Base-by-base conservation (phyloP, 1,140 invertebrate genomes). In the Lepidurus apus region DNA sequence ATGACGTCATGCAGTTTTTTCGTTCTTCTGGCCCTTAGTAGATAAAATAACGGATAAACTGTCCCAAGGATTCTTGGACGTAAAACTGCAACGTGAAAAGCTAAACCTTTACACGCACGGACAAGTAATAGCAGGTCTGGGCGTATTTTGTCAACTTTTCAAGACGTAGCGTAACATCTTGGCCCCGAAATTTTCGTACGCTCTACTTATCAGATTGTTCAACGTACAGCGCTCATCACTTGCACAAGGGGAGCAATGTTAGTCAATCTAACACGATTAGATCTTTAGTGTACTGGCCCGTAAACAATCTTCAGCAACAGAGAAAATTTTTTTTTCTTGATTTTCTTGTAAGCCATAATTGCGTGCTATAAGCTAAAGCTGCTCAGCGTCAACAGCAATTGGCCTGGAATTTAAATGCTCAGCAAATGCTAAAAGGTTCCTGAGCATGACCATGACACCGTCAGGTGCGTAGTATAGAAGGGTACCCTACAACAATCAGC, bases 401-500 rank as follows among this genome's bases (percentile, higher is more conserved):
- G 34, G 34, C 34, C 3, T 34, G 34, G 21, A 65, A 21, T 11
- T 17, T 10, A 13, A 65, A 65, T 21, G 53, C 17, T 65, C 21
- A 65, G 21, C 53, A 65, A 65, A 13, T n/a, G 17, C 3, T 65
- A 21, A 65, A 21, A 65, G 8, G 53, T 65, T 65, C 13, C 21
- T 65, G 21, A 9, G 53, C 53, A 21, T 65, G 53, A 65, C 53
- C 53, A 21, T 65, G 21, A 21, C 53, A 65, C 21, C 53, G 53
- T 17, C 21, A 65, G 53, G 21, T 65, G 53, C 53, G 53, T 65
- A 65, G 53, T 65, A 3, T 65, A 65, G 21, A 65, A 65, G 21
- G 53, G 53, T 65, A 65, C 53, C 53, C n/a, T 65, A 65, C 9
- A 65, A 65, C 53, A 65, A 65, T 65, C 53, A 65, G 21, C 53